A percentile compares a stretch with the other conserved stretches of the same genome.
phyloP scores from a whole-genome alignment of 1,140 invertebrate genomes.

The Teleopsis dalmanni region DNA sequence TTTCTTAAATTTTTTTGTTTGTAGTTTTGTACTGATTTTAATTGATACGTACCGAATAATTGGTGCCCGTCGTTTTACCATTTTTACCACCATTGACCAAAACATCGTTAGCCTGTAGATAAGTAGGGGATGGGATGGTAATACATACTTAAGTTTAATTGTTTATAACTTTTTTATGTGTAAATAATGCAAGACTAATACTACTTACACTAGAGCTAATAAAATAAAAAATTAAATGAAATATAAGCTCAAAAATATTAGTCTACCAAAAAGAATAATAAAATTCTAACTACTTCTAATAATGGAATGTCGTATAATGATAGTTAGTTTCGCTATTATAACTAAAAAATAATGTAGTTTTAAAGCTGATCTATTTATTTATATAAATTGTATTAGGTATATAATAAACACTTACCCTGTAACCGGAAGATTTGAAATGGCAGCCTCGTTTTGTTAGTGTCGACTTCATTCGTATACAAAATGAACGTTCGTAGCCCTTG shows the following conservation, averaged over 20 bases:
- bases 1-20: not conserved
- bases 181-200: no score
- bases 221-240: constrained; percentile 6
- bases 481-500: constrained; percentile 83
- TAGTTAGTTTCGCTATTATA: no score
- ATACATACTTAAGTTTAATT: constrained; percentile 21
- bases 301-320: no score
- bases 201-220: no score
- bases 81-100: constrained; percentile 43
- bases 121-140: constrained; percentile 42
- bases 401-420: constrained; percentile 69
- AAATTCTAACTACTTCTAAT: not conserved
- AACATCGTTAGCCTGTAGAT: constrained; percentile 44
- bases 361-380: not conserved
- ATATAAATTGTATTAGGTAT: not conserved
- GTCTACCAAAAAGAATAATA: not conserved
- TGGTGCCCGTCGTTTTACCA: constrained; percentile 44
- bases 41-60: constrained; percentile 47
- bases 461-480: constrained; percentile 96
- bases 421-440: constrained; percentile 96
- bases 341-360: not conserved
- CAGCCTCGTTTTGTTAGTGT: constrained; percentile 94
- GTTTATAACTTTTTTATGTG: not conserved
- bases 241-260: no score
- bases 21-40: constrained; percentile 36